Evolutionary conservation across 2,797 vertebrate genomes (phyloP), one percentile per base, ranked within the genome.

Genomic region (Botia almorhae): DNA sequence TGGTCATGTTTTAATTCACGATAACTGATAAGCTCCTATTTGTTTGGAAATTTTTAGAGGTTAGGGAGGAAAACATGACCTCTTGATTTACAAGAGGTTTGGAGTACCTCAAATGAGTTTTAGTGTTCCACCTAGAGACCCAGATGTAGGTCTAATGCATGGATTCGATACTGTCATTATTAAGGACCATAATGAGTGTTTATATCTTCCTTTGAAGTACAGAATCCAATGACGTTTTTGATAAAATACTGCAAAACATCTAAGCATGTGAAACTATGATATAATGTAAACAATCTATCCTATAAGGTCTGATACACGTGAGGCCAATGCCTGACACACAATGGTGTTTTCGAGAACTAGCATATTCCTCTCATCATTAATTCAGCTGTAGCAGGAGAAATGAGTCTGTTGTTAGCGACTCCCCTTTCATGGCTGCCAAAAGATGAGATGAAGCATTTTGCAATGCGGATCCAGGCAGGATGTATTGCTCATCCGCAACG

Each of bases 401-500:
- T 43, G n/a, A 33, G 53, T 12, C 83, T 90, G 89, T 93, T 86
- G 90, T 89, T 91, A 88, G 86, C 86, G 86, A 86, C 80, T 90
- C 83, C 83, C 72, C 84, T 90, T 87, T 94, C 87, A 87, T 87
- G 80, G 84, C 72, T 89, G 85, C 82, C 90, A 77, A 82, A 84
- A 88, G 88, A 88, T 85, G 88, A 91, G 90, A 86, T 87, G 86
- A 88, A 87, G 88, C 86, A 85, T 93, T 92, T 91, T 85, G 85
- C 79, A 91, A 87, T 88, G 88, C 91, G 70, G 82, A 90, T 93
- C 88, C 87, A 88, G 90, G 87, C 81, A 83, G 78, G 89, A 89
- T 88, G 90, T 90, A 92, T 87, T 92, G 91, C 89, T 89, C 90
- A 91, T 69, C 85, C 91, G 87, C 87, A 91, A 81, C 80, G 83